A percentile compares a stretch with the other conserved stretches of the same genome.
phyloP scores from a whole-genome alignment of 2,113 vertebrate genomes.

The Aptenodytes patagonicus region DNA sequence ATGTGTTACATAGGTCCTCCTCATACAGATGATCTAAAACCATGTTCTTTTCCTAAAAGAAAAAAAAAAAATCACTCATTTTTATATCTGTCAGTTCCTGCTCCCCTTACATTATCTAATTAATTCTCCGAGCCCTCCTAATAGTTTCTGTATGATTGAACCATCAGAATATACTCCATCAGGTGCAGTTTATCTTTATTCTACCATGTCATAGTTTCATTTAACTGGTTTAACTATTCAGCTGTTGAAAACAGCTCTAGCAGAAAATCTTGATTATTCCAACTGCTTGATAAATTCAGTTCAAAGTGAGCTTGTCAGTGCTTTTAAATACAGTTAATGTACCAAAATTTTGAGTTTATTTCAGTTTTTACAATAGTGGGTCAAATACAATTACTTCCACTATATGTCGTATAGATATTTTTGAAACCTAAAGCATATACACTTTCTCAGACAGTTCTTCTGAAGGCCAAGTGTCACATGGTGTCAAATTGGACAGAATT shows the following conservation, averaged over 20 bases:
- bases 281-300: not conserved
- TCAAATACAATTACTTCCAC: not conserved
- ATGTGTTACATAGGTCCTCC: not conserved
- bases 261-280: not conserved
- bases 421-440: not conserved
- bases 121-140: not conserved
- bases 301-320: not conserved
- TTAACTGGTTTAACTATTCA: not conserved
- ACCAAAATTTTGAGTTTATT: not conserved
- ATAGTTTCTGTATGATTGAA: not conserved
- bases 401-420: not conserved
- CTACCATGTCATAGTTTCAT: not conserved
- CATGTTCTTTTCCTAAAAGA: not conserved
- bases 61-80: not conserved
- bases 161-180: not conserved
- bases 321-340: not conserved
- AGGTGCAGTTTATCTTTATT: not conserved
- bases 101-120: not conserved
- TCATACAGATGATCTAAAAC: not conserved
- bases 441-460: not conserved
- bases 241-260: not conserved
- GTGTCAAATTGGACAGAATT: not conserved
- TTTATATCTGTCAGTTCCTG: not conserved
- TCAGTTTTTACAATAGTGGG: not conserved
- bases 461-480: not conserved